Conservation (phyloP, 30 jellyfish, hydroid and myxozoan species). For the Aurelia sp. region DNA sequence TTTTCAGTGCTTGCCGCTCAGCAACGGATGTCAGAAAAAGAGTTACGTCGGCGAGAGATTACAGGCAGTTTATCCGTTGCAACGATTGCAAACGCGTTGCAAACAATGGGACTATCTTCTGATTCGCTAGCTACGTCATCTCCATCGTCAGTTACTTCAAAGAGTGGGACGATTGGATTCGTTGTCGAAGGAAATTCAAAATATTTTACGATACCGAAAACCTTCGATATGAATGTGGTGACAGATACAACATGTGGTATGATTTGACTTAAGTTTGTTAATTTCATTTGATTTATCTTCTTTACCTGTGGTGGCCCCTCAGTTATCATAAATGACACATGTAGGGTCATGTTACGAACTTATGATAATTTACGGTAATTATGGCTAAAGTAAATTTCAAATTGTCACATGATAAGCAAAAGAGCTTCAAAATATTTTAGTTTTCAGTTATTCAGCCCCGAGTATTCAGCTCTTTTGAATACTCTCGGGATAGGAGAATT, state of each 20-base stretch:
- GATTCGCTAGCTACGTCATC: conserved; percentile 33
- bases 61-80: conserved; percentile 90
- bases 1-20: conserved; percentile 77
- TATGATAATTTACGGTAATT: too few relatives aligned
- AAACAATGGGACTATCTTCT: conserved; percentile 49
- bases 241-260: conserved; percentile 37
- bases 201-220: conserved; percentile 48
- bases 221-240: conserved; percentile 38
- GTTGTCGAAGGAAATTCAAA: conserved; percentile 60
- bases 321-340: too few relatives aligned
- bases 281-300: background rate
- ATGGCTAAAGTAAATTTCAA: too few relatives aligned
- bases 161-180: conserved; percentile 11
- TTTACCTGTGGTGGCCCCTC: too few relatives aligned
- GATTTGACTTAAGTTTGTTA: background rate
- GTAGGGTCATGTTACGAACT: too few relatives aligned
- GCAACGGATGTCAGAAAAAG: conserved; percentile 97
- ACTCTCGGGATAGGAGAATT: too few relatives aligned
- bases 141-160: background rate
- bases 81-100: conserved; percentile 67
- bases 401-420: too few relatives aligned
- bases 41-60: conserved; percentile 81
- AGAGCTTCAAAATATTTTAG: too few relatives aligned
- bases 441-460: too few relatives aligned
- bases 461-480: too few relatives aligned